phyloP scores from a whole-genome alignment of 1,140 invertebrate species.

The Araneus ventricosus region DNA sequence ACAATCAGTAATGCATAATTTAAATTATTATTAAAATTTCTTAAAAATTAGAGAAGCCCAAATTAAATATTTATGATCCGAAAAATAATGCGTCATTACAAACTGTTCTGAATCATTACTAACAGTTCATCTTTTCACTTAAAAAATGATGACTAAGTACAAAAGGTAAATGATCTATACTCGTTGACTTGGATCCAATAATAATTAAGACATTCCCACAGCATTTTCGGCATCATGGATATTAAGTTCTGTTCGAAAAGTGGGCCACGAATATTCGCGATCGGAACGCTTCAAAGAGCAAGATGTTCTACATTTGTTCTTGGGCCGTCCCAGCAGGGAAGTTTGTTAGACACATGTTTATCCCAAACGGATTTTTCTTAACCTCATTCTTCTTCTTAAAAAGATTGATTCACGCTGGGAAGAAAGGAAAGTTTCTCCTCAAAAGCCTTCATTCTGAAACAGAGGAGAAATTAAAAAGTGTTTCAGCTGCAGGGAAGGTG shows the following conservation, averaged over 20 bases:
- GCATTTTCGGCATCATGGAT: background rate
- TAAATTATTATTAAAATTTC: too few species aligned
- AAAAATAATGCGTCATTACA: too few species aligned
- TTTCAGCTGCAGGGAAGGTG: too few species aligned
- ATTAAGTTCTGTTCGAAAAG: constrained; percentile 21
- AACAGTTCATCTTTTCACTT: too few species aligned
- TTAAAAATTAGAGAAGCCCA: too few species aligned
- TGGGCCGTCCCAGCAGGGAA: constrained; percentile 13
- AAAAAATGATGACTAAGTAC: too few species aligned
- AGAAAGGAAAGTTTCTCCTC: background rate
- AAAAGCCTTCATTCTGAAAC: background rate
- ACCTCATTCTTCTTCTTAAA: background rate
- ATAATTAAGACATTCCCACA: background rate
- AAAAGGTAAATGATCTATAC: background rate
- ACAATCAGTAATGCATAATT: too few species aligned
- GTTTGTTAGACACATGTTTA: constrained; percentile 23
- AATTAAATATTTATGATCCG: too few species aligned
- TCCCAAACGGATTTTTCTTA: constrained; percentile 38
- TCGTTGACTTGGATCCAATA: background rate
- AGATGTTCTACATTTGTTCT: constrained; percentile 63
- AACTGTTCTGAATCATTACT: too few species aligned
- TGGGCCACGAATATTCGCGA: constrained; percentile 50
- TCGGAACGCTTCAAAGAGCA: constrained; percentile 51
- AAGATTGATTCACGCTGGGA: background rate
- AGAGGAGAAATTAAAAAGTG: background rate